Base-by-base conservation (phyloP, 2,888 invertebrate genomes). In the Dasypolia templi region DNA sequence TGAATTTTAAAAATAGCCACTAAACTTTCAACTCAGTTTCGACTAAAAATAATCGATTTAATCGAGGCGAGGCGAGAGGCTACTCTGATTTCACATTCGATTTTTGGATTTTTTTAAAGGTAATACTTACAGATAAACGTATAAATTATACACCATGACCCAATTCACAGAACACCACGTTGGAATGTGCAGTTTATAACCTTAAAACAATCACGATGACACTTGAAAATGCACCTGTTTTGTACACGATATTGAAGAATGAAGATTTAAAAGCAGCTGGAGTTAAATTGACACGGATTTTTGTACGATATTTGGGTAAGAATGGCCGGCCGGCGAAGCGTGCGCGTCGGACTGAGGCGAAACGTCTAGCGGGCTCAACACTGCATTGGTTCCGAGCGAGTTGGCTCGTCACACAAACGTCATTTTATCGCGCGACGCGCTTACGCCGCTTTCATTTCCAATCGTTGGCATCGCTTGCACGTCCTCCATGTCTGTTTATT, bases 351-450 rank as follows among this genome's bases (percentile, higher is more conserved):
- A 86, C 89, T 88, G 90, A 87, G 82, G 86, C 84, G 78, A 85
- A 85, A 85, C 86, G 84, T 89, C 80, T 87, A 85, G 85, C 87
- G 86, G 64, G 64, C 67, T 77, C 79, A 72, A 63, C 85, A 78
- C 86, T 88, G 88, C 89, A 90, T 89, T 90, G 89, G 85, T 83
- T 85, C 85, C 84, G 84, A 82, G 66, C 88, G 87, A 77, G 80
- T 72, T 87, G 88, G 82, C 88, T 87, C 84, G 87, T 89, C 84
- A 86, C 87, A 83, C 90, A 89, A 91, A 94, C 93, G 93, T 94
- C 93, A 94, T 89, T 88, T 91, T 90, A 93, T 92, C 92, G 90
- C 90, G 87, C 91, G 89, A 92, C 90, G 93, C 94, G 93, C 92
- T 81, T 91, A 94, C 94, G 93, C 93, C 83, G 82, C 69, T 82